These are phyloP conservation scores for Phoenicopterus ruber DNA, from an alignment of 2,113 vertebrate genomes.

Conservation along the genomic window DNA sequence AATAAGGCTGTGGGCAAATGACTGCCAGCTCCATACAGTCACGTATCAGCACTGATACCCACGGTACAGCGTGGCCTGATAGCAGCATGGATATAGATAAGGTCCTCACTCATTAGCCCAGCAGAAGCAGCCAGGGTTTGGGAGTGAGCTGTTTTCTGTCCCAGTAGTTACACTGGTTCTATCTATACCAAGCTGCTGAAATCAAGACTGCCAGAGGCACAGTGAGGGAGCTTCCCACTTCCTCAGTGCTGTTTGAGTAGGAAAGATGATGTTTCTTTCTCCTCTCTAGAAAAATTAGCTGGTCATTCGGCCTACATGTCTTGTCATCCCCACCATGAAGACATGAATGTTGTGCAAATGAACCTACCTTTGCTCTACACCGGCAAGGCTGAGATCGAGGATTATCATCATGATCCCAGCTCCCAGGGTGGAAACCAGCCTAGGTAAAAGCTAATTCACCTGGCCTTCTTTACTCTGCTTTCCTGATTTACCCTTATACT, in stretches of 20 bases:
- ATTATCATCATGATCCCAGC: neutral
- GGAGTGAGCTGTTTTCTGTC: neutral
- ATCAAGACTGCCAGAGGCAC: neutral
- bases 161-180: neutral
- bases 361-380: neutral
- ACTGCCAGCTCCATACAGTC: neutral
- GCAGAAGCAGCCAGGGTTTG: neutral
- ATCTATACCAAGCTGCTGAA: neutral
- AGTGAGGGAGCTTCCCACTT: neutral
- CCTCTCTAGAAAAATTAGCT: neutral
- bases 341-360: neutral
- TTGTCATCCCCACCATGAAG: neutral
- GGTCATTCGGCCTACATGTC: neutral
- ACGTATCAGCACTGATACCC: neutral
- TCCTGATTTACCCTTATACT: neutral
- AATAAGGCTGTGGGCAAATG: neutral
- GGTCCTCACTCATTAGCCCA: neutral
- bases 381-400: neutral
- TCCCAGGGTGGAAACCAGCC: neutral
- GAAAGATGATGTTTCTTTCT: neutral
- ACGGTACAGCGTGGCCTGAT: fast-evolving
- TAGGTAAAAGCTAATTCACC: neutral
- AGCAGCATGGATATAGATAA: neutral
- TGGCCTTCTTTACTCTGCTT: neutral
- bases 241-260: neutral